Base-by-base conservation (phyloP, 1,140 invertebrate species). In the Drosophila grimshawi region DNA sequence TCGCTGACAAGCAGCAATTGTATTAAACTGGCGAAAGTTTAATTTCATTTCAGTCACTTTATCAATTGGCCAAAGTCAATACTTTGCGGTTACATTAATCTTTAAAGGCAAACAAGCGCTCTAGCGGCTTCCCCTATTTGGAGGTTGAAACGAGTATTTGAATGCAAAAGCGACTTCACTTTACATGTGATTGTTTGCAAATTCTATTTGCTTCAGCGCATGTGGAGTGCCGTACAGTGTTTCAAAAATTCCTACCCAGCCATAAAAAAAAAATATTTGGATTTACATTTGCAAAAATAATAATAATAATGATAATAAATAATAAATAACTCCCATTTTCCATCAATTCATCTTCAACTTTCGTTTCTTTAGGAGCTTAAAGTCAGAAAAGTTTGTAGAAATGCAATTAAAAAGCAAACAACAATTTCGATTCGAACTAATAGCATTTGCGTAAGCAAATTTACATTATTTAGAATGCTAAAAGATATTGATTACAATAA, bases 71-170 rank as follows among this genome's bases (percentile, higher is more conserved):
- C 76, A 79, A 82, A 67, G 73, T 85, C 71, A 88, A 75, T 66
- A 76, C 60, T 76, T 80, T 86, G 62, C 72, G 75, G 49, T n/a
- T 57, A 66, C 76, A 88, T 88, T 82, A 88, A 82, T 86, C 68
- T 72, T 43, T 81, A 5, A 32, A 37, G 64, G 70, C 61, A 67
- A 64, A 68, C 59, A 41, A 55, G 64, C 67, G 72, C 62, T 48
- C 33, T 41, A 64, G 39, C 30, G 45, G 10, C 52, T 72, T 27
- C 35, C 33, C 55, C 5, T n/a, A 41, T 43, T n/a, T 32, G 7
- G 19, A 4, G 37, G 49, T 62, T 68, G 49, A 78, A 81, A 62
- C 56, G 52, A 72, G 35, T 71, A 68, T 79, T 86, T 76, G 41
- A 70, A 62, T 61, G 60, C n/a, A 55, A 57, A 76, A 76, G 59